Conservation (phyloP, 2,113 vertebrate species). For the Manacus vitellinus region DNA sequence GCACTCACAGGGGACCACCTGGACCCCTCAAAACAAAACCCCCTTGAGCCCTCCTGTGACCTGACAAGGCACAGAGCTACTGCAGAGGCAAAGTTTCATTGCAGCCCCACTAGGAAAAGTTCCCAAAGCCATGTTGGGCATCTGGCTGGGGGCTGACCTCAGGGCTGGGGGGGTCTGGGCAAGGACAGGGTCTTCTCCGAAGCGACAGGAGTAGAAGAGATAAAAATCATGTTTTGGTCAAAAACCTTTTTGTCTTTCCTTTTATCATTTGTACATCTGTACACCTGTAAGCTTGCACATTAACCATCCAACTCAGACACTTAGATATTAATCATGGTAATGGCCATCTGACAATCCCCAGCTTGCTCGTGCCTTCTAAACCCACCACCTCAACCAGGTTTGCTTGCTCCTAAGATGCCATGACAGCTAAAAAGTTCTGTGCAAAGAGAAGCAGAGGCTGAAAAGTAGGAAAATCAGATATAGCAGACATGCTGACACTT, state of each 20-base stretch:
- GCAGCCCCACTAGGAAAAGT: too few species aligned
- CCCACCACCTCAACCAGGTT: neutral
- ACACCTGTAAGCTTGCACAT: neutral
- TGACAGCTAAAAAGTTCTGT: neutral
- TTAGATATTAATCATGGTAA: neutral
- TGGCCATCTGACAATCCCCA: neutral
- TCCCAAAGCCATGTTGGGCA: neutral
- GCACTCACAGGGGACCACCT: neutral
- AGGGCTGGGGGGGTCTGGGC: neutral
- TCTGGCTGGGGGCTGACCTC: neutral
- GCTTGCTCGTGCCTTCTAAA: neutral
- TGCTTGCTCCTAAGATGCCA: neutral
- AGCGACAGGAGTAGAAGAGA: neutral
- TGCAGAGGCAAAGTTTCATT: neutral
- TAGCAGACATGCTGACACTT: fast-evolving
- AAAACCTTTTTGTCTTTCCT: neutral
- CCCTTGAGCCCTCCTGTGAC: neutral
- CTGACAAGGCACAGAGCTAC: neutral
- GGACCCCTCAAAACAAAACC: fast-evolving
- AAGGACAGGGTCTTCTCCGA: neutral
- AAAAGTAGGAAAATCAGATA: neutral
- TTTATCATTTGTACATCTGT: neutral
- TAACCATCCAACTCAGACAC: neutral
- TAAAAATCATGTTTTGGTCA: neutral
- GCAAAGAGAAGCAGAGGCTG: neutral